Evolutionary conservation across 2,113 vertebrate genomes (phyloP), one percentile per base, ranked within the genome.

Genomic region (Syrmaticus mikado): DNA sequence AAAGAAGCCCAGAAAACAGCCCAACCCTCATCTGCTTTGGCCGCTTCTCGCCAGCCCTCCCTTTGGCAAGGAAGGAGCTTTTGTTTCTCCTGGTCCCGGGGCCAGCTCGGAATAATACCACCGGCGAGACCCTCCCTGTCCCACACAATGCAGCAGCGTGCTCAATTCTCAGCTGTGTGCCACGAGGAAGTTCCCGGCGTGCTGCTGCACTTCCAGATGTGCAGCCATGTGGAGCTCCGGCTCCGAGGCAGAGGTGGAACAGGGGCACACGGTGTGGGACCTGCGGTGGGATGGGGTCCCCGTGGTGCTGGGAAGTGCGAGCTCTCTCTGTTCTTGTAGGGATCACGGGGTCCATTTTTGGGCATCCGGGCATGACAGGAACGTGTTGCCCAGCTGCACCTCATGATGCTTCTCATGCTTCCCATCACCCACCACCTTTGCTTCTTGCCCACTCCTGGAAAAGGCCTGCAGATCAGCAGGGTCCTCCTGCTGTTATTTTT

Each of bases 11-110:
- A 50, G 72, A 84, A 88, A 85, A 93, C 77, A 91, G 58, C 79
- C 67, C 87, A 88, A 61, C 70, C 86, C 64, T 92, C 3, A 1
- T 43, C 73, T 79, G 71, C 52, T 5, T 36, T 40, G 78, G 55
- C 77, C 73, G 82, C 58, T 50, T 74, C 46, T 68, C 78, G 41
- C 87, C 66, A 93, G 76, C 60, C 66, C 88, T 96, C 27, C 77
- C 88, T 91, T 94, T 96, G 88, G 91, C 81, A 82, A 85, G 78
- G 88, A 91, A 91, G 45, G 36, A 85, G 81, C 85, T 94, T 96
- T 96, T 97, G 84, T 96, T 95, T 74, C 57, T 76, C 68, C 73
- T 64, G 79, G 94, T 93, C 61, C 90, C 73, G 0, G 5, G 38
- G 57, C 60, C 79, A 79, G 73, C 71, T 90, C 62, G 61, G 77